A percentile compares a stretch with the other conserved stretches of the same genome.
These are phyloP conservation scores for Camponotus floridanus DNA, from an alignment of 1,140 invertebrate genomes.

Conservation along the genomic window DNA sequence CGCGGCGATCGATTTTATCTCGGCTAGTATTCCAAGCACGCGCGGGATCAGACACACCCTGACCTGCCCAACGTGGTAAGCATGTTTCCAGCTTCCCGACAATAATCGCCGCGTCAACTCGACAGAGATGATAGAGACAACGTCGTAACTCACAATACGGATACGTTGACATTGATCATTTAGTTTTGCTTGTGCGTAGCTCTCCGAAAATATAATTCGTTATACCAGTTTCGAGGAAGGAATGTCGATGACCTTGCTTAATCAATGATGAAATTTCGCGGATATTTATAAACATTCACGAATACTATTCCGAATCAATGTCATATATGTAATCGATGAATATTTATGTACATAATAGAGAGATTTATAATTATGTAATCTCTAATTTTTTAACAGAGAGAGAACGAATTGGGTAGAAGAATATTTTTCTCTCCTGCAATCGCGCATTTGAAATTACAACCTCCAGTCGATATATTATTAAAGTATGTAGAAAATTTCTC, in stretches of 20 bases:
- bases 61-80: constrained; percentile 53
- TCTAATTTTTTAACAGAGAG: too few species aligned
- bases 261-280: constrained; percentile 30
- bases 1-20: constrained; percentile 55
- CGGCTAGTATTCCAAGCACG: constrained; percentile 49
- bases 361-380: background rate
- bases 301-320: background rate
- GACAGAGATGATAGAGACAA: background rate
- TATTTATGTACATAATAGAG: constrained; percentile 16
- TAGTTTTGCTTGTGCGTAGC: background rate
- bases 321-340: constrained; percentile 33
- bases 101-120: constrained; percentile 41
- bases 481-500: background rate
- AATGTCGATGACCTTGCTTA: constrained; percentile 54
- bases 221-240: constrained; percentile 10
- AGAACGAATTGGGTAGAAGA: background rate
- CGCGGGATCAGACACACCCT: constrained; percentile 56
- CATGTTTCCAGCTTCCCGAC: constrained; percentile 53
- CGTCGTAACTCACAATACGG: constrained; percentile 16
- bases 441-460: background rate
- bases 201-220: constrained; percentile 26
- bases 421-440: background rate
- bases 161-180: constrained; percentile 33
- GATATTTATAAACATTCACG: background rate
- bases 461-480: constrained; percentile 22